These are phyloP conservation scores for Callipepla squamata DNA, from an alignment of 2,113 vertebrate genomes.

Conservation along the genomic window DNA sequence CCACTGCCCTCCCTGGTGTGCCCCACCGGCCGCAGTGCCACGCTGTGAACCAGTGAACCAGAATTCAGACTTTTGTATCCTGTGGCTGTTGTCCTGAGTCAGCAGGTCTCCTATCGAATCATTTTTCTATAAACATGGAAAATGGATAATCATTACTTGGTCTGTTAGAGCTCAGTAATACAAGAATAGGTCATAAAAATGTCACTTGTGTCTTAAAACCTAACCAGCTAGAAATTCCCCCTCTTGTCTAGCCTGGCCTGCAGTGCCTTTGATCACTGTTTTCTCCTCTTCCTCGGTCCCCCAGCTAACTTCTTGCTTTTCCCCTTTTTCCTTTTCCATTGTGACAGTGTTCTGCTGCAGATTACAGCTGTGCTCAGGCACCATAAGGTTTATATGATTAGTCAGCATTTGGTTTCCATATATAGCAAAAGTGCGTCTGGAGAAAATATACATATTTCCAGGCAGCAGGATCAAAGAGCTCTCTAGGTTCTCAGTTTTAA, in stretches of 20 bases:
- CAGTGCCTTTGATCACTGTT: slow-evolving; percentile 54
- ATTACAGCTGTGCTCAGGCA: slow-evolving; percentile 63
- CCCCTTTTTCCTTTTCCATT: neutral
- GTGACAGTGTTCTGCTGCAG: slow-evolving; percentile 54
- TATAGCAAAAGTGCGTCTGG: slow-evolving; percentile 67
- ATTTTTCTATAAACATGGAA: slow-evolving; percentile 17
- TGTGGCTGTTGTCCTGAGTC: neutral
- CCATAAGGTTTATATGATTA: slow-evolving; percentile 71
- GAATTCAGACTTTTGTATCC: neutral
- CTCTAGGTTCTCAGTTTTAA: slow-evolving; percentile 60
- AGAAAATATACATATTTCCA: slow-evolving; percentile 71
- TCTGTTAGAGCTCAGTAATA: slow-evolving; percentile 25
- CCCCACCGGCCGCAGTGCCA: no score
- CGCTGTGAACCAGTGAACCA: neutral
- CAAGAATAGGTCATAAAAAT: slow-evolving; percentile 60
- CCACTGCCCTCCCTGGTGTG: neutral
- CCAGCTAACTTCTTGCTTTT: neutral
- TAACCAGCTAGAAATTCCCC: neutral
- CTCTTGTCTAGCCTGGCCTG: neutral
- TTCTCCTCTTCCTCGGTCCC: slow-evolving; percentile 22
- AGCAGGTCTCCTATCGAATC: slow-evolving; percentile 14
- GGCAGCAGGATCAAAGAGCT: slow-evolving; percentile 69
- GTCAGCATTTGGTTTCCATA: slow-evolving; percentile 76
- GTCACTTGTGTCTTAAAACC: slow-evolving; percentile 46
- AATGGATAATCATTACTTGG: neutral